phyloP scores from a whole-genome alignment of 2,797 vertebrate species.

The Dipus sagitta region DNA sequence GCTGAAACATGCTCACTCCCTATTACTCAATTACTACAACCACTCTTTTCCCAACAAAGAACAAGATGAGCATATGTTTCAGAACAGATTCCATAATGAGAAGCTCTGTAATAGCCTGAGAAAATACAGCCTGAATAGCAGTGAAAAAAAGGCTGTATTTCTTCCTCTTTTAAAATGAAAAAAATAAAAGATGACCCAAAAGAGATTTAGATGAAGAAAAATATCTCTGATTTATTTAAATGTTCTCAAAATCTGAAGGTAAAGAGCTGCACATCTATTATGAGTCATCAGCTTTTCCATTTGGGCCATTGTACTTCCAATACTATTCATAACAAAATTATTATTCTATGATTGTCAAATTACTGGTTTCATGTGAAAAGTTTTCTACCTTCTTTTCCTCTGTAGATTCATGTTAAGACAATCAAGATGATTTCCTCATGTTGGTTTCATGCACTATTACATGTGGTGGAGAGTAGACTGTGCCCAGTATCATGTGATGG shows the following conservation, averaged over 20 bases:
- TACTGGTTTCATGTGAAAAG: not conserved
- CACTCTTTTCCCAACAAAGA: slow-evolving; percentile 71
- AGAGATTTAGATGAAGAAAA: slow-evolving; percentile 2
- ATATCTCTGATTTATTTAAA: not conserved
- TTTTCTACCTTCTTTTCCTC: not conserved
- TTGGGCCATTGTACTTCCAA: not conserved
- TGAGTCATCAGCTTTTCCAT: not conserved
- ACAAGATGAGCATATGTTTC: slow-evolving; percentile 71
- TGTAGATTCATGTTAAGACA: not conserved
- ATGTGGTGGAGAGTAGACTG: not conserved
- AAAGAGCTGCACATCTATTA: not conserved
- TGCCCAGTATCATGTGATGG: not conserved
- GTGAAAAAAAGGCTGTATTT: slow-evolving; percentile 17
- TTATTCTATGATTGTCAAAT: not conserved
- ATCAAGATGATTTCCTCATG: not conserved
- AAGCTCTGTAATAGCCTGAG: slow-evolving; percentile 3
- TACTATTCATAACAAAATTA: slow-evolving; percentile 29
- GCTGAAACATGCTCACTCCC: slow-evolving; percentile 78
- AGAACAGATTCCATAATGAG: slow-evolving; percentile 32
- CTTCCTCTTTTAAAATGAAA: not conserved
- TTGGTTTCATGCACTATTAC: not conserved
- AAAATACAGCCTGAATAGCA: slow-evolving; percentile 42
- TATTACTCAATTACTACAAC: slow-evolving; percentile 83
- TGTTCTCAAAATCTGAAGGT: slow-evolving; percentile 11
- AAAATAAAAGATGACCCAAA: not conserved